phyloP scores from a whole-genome alignment of 1,140 invertebrate genomes.

The Zaprionus davidi region DNA sequence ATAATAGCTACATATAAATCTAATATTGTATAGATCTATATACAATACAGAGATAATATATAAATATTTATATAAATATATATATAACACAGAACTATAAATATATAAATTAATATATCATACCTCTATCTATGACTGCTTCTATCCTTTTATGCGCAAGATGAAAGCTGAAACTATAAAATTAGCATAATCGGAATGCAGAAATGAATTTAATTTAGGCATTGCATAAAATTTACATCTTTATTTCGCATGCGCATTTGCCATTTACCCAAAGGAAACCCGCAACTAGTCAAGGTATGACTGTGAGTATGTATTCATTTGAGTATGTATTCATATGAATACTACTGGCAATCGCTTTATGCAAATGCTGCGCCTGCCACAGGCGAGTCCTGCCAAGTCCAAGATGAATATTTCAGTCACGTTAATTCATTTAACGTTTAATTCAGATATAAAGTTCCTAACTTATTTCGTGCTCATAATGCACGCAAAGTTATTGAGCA shows the following conservation, averaged over 20 bases:
- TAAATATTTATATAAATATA: too few relatives aligned
- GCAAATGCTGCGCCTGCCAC: conserved; percentile 55
- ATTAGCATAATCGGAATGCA: conserved; percentile 60
- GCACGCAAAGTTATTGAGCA: conserved; percentile 72
- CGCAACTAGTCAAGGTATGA: neutral
- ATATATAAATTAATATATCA: neutral
- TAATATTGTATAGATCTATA: too few relatives aligned
- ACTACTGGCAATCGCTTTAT: conserved; percentile 47
- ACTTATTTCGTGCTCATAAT: conserved; percentile 77
- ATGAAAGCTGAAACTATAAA: neutral
- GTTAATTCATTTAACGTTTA: conserved; percentile 75
- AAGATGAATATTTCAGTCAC: conserved; percentile 80
- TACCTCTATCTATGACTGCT: neutral
- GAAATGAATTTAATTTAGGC: conserved; percentile 70
- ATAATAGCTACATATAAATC: neutral
- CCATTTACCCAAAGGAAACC: conserved; percentile 19
- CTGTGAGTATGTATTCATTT: neutral
- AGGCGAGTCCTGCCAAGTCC: conserved; percentile 30
- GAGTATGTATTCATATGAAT: neutral
- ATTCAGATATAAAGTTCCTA: conserved; percentile 75
- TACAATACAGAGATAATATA: too few relatives aligned
- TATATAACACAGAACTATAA: neutral
- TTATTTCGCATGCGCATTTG: conserved; percentile 56
- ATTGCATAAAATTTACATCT: conserved; percentile 71
- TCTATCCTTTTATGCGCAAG: neutral